These are phyloP conservation scores for Dromococcyx pavoninus DNA, from an alignment of 2,797 vertebrate species.

Conservation along the genomic window DNA sequence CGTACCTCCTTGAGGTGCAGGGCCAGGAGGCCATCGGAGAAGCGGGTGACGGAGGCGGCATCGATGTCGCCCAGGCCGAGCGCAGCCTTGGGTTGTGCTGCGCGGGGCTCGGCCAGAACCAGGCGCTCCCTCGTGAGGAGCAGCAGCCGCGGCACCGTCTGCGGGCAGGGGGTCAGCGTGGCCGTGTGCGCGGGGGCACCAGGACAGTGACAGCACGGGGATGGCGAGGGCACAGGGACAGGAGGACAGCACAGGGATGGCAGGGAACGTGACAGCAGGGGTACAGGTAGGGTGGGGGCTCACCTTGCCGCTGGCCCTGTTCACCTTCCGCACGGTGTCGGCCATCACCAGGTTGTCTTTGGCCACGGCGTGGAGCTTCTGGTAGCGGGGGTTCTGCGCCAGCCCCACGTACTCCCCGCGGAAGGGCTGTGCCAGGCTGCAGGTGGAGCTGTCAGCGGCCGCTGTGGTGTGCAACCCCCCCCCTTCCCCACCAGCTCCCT, in stretches of 20 bases:
- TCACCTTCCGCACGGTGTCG: slow-evolving; percentile 75
- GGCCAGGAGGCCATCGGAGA: slow-evolving; percentile 74
- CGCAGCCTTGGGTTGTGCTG: slow-evolving; percentile 67
- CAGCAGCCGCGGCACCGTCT: slow-evolving; percentile 72
- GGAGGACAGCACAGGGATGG: no score
- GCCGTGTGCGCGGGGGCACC: fast-evolving
- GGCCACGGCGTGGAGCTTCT: slow-evolving; percentile 59
- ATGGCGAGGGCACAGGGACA: fast-evolving
- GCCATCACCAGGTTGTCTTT: slow-evolving; percentile 76
- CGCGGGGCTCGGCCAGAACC: slow-evolving; percentile 74
- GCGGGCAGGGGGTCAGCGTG: fast-evolving
- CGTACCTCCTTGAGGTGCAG: slow-evolving; percentile 78
- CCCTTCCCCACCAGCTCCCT: background rate
- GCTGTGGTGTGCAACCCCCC: fast-evolving
- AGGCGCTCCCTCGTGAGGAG: slow-evolving; percentile 75
- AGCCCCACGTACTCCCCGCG: slow-evolving; percentile 74
- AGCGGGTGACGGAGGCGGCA: slow-evolving; percentile 69
- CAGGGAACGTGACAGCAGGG: no score
- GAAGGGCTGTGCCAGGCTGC: slow-evolving; percentile 77
- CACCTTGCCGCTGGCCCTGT: slow-evolving; percentile 79
- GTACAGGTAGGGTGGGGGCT: background rate
- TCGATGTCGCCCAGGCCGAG: slow-evolving; percentile 67
- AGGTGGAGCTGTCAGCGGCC: background rate
- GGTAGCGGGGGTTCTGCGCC: slow-evolving; percentile 74
- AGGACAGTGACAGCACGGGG: fast-evolving